Evolutionary conservation across 1,140 invertebrate genomes (phyloP).

Genomic region (Drosophila punjabiensis): DNA sequence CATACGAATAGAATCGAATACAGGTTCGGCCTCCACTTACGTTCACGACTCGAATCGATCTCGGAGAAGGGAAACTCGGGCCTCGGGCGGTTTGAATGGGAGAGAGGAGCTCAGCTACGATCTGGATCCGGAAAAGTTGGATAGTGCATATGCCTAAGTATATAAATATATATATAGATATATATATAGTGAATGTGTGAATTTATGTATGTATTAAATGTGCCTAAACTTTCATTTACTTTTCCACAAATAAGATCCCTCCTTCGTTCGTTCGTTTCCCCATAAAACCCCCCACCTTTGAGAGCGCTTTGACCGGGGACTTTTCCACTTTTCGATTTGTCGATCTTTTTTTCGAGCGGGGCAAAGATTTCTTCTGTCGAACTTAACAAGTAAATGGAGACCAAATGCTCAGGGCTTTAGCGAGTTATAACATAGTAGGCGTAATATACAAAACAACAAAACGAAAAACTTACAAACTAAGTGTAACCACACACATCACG

Average conservation of each 20-base stretch:
- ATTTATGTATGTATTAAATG: slow-evolving; percentile 74
- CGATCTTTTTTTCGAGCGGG: slow-evolving; percentile 34
- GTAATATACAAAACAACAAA: slow-evolving; percentile 64
- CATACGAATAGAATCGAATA: slow-evolving; percentile 54
- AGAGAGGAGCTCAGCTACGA: slow-evolving; percentile 50
- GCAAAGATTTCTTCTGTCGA: slow-evolving; percentile 67
- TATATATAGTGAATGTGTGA: slow-evolving; percentile 49
- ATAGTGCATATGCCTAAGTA: slow-evolving; percentile 48
- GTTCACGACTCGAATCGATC: slow-evolving; percentile 18
- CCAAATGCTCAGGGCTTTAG: slow-evolving; percentile 84
- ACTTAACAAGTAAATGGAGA: slow-evolving; percentile 84
- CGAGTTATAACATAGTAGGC: slow-evolving; percentile 69
- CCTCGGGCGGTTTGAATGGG: slow-evolving; percentile 14
- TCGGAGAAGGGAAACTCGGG: slow-evolving; percentile 13
- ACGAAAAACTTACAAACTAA: slow-evolving; percentile 71
- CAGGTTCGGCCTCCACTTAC: slow-evolving; percentile 19
- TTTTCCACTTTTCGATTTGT: slow-evolving; percentile 42
- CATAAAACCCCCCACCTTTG: slow-evolving; percentile 18
- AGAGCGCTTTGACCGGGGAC: slow-evolving; percentile 66
- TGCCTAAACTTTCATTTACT: slow-evolving; percentile 68
- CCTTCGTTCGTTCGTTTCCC: slow-evolving; percentile 10
- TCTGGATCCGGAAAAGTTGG: slow-evolving; percentile 60
- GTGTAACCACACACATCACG: slow-evolving; percentile 71
- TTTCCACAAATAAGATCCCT: slow-evolving; percentile 16
- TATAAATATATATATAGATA: slow-evolving; percentile 39